Base-by-base conservation (phyloP, 1,140 invertebrate species). In the Zaprionus gabonicus region DNA sequence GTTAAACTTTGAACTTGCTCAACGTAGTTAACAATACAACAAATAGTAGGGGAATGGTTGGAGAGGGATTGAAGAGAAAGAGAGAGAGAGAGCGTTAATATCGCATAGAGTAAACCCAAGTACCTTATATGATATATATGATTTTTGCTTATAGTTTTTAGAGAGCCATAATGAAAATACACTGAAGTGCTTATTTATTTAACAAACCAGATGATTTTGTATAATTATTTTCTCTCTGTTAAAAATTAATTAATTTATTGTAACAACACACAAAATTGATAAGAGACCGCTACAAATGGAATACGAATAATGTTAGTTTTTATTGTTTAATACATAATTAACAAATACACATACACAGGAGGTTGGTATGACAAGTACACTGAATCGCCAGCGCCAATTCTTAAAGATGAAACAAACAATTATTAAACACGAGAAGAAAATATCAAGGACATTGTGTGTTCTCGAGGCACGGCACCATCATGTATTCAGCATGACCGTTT, bases 71-170 rank as follows among this genome's bases (percentile, higher is more conserved):
- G 41, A 13, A 31, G 1, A 34, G 36, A 4, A 4, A 46, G 41
- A 64, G 59, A 31, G 7, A 28, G 12, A 36, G 34, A 13, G 41
- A 60, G 59, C 64, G 71, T 71, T 63, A 72, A 87, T 78, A 67
- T 80, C 49, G 70, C 59, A 77, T 81, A 66, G 78, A 71, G 56
- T 85, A 84, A 85, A 90, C 85, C 85, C 85, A 88, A 90, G 85
- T 88, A 88, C 85, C 85, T 88, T 84, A 90, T 88, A 85, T 23
- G 76, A 90, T 85, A 65, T 88, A 77, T 85, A 90, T 90, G 71
- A 85, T 80, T 90, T 75, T 60, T 78, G 73, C 71, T 79, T 81
- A 64, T 88, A 80, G 70, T 79, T 57, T 46, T 76, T 84, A 69
- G 49, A 69, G 49, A 71, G 80, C 69, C 66, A 67, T 60, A 62